A percentile compares a stretch with the other conserved stretches of the same genome.
Conservation (phyloP, 2,888 invertebrate species). For the Arrhopalites spinosus region DNA sequence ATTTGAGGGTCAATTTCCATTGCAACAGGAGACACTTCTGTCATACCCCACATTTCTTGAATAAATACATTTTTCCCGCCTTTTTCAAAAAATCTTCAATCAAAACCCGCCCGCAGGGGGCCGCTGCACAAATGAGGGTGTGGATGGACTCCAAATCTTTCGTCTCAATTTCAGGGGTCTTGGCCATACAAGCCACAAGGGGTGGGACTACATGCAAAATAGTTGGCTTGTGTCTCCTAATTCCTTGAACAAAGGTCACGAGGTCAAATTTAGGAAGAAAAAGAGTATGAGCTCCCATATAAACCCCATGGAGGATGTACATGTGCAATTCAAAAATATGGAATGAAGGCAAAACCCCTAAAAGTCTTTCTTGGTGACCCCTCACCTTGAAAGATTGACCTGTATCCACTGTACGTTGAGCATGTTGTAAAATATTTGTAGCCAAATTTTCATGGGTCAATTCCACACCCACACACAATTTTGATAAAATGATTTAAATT, state of each 20-base stretch:
- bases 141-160: slow-evolving; percentile 70
- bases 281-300: too few relatives aligned
- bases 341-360: too few relatives aligned
- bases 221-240: slow-evolving; percentile 49
- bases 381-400: too few relatives aligned
- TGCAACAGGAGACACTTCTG: slow-evolving; percentile 64
- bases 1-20: slow-evolving; percentile 36
- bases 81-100: slow-evolving; percentile 67
- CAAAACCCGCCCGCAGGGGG: slow-evolving; percentile 65
- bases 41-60: slow-evolving; percentile 67
- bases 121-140: slow-evolving; percentile 69
- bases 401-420: too few relatives aligned
- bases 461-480: too few relatives aligned
- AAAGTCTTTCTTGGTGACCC: too few relatives aligned
- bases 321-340: too few relatives aligned
- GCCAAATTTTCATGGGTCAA: too few relatives aligned
- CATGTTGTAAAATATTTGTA: too few relatives aligned
- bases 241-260: slow-evolving; percentile 39
- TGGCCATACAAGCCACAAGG: slow-evolving; percentile 73
- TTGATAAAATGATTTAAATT: too few relatives aligned
- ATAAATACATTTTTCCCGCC: slow-evolving; percentile 51
- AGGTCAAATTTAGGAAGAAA: too few relatives aligned
- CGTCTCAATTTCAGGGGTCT: slow-evolving; percentile 69
- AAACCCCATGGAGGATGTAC: too few relatives aligned
- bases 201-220: slow-evolving; percentile 71